These are phyloP conservation scores for Progne subis DNA, from an alignment of 2,113 vertebrate species.

Conservation along the genomic window DNA sequence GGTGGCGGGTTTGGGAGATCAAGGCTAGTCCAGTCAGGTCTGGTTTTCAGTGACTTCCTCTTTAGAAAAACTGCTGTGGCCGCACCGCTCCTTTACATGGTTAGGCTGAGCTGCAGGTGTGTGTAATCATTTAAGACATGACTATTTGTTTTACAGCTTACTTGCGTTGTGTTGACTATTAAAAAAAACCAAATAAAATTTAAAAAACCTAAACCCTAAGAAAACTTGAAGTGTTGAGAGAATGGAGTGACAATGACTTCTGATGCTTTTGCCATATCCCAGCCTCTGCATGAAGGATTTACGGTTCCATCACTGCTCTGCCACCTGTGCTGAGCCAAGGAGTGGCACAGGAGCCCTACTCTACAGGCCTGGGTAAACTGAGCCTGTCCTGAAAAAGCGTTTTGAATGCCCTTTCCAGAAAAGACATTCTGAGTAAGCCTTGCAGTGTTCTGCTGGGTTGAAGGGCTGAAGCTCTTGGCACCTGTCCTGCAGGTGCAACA, in stretches of 20 bases:
- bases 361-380: neutral
- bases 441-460: accelerated
- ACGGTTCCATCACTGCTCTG: neutral
- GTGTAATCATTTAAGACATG: neutral
- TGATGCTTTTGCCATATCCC: neutral
- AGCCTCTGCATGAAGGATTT: neutral
- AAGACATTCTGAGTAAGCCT: neutral
- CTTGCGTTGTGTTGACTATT: neutral
- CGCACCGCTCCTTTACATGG: neutral
- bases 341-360: neutral
- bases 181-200: neutral
- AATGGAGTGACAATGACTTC: neutral
- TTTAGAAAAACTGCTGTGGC: neutral
- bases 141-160: neutral
- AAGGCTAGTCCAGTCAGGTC: neutral
- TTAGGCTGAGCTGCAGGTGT: neutral
- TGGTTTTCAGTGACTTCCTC: neutral
- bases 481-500: accelerated
- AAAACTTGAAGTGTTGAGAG: neutral
- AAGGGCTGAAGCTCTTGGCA: accelerated
- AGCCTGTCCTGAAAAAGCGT: neutral
- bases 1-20: neutral
- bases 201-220: accelerated
- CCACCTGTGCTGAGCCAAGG: neutral
- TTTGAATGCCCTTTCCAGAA: neutral